Base-by-base conservation (phyloP, 2,888 invertebrate genomes). In the Chromoteleia sp. region DNA sequence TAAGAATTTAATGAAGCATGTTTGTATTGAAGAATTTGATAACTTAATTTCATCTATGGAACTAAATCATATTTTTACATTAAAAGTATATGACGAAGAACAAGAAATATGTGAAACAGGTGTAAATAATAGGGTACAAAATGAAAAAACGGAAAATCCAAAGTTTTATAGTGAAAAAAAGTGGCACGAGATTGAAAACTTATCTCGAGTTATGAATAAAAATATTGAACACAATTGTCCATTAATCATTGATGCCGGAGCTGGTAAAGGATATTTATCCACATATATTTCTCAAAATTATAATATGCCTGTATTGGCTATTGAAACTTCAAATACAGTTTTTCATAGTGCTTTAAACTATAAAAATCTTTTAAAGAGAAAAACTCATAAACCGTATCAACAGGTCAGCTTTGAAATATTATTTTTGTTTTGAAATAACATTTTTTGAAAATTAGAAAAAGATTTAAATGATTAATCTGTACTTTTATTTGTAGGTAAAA, bases 221-320 rank as follows among this genome's bases (percentile, higher is more conserved):
- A 68, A 89, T 14, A 84, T 87, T 15, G 36, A 81, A 17, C 39
- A 77, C 4, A 78, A 86, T 7, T 43, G 68, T 30, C 83, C 82
- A 61, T 81, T 91, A 36, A 84, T 91, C 7, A 88, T 98, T 12
- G 98, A 98, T 89, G 95, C 97, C 43, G 98, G 98, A 0, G 97
- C 97, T 87, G 98, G 98, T 0, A 96, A 97, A 88, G 98, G 98
- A 0, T 97, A 97, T 90, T 92, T 98, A 36, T 96, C 96, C 0
- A 87, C 87, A n/a, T 77, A 86, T 79, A 83, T 98, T 54, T 94
- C 96, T 0, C 92, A 96, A 2, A 94, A 95, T 77, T 94, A 96
- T 90, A 90, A 93, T 21, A 92, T 96, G 70, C 95, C 95, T 39
- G 96, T 97, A 19, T 92, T 98, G 10, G 97, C 97, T 0, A 93